A percentile compares a stretch with the other conserved stretches of the same genome.
Conservation (phyloP, 2,888 invertebrate genomes). For the Cryptus armator region DNA sequence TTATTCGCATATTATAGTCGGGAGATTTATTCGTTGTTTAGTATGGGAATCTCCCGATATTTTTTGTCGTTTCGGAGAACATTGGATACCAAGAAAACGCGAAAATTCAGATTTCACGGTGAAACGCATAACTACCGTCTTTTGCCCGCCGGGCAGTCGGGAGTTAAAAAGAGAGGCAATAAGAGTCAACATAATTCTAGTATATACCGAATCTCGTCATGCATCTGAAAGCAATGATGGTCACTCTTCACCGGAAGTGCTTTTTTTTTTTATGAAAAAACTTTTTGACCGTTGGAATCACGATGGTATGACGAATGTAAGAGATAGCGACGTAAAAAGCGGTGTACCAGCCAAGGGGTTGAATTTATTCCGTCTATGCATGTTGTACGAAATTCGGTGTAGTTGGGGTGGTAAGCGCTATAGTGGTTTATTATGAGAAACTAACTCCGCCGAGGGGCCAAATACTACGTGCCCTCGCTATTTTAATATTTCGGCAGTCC, state of each 20-base stretch:
- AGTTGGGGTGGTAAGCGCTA: conserved; percentile 4
- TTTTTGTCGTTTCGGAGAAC: no score
- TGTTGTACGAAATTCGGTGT: conserved; percentile 56
- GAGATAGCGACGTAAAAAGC: not conserved
- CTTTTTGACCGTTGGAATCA: conserved; percentile 17
- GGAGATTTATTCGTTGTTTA: not conserved
- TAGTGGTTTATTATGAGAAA: conserved; percentile 50
- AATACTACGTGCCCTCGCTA: conserved; percentile 44
- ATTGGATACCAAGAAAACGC: no score
- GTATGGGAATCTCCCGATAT: not conserved
- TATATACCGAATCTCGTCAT: no score
- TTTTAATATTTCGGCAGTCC: conserved; percentile 68
- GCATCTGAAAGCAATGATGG: not conserved
- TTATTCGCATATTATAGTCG: not conserved
- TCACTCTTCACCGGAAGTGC: not conserved
- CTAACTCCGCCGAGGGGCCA: conserved; percentile 54
- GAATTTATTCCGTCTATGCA: conserved; percentile 53
- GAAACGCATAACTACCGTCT: no score
- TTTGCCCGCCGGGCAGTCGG: no score
- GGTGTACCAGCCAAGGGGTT: conserved; percentile 28
- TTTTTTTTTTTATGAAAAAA: conserved; percentile 29
- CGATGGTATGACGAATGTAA: conserved; percentile 30
- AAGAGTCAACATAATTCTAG: no score
- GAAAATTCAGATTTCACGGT: no score
- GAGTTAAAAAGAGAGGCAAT: no score